Percentiles rank a stretch among this genome's conserved stretches.
These are phyloP conservation scores for Cydia fagiglandana DNA, from an alignment of 1,140 invertebrate genomes.

Conservation along the genomic window DNA sequence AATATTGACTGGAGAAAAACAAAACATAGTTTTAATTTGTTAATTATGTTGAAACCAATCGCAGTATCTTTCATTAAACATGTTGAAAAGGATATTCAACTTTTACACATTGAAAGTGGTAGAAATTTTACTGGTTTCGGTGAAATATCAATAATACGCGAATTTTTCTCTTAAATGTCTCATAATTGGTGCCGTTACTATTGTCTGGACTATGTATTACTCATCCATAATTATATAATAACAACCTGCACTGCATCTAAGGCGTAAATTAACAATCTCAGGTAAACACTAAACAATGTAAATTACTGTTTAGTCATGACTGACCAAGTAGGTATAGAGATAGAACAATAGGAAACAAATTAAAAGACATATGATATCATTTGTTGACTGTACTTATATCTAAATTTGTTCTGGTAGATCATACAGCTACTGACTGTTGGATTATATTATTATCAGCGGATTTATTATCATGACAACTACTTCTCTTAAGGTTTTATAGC, in stretches of 20 bases:
- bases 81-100: too few relatives aligned
- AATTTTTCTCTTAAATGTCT: too few relatives aligned
- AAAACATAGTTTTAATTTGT: too few relatives aligned
- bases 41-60: too few relatives aligned
- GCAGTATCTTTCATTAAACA: too few relatives aligned
- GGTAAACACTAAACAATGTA: slow-evolving; percentile 1
- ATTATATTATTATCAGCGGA: not conserved
- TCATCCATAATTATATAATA: slow-evolving; percentile 7
- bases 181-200: too few relatives aligned
- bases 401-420: not conserved
- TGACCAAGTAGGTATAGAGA: not conserved
- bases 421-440: not conserved
- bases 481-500: not conserved
- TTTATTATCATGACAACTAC: not conserved
- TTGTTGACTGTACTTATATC: not conserved
- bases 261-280: not conserved
- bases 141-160: too few relatives aligned
- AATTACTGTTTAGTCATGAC: slow-evolving; percentile 3
- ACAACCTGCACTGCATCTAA: not conserved
- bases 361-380: slow-evolving; percentile 1
- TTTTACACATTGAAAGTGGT: too few relatives aligned
- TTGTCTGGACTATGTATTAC: not conserved
- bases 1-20: too few relatives aligned
- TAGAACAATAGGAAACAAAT: slow-evolving; percentile 4
- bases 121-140: too few relatives aligned